These are phyloP conservation scores for Tyrophagus putrescentiae DNA, from an alignment of 1,140 invertebrate genomes.

Conservation along the genomic window DNA sequence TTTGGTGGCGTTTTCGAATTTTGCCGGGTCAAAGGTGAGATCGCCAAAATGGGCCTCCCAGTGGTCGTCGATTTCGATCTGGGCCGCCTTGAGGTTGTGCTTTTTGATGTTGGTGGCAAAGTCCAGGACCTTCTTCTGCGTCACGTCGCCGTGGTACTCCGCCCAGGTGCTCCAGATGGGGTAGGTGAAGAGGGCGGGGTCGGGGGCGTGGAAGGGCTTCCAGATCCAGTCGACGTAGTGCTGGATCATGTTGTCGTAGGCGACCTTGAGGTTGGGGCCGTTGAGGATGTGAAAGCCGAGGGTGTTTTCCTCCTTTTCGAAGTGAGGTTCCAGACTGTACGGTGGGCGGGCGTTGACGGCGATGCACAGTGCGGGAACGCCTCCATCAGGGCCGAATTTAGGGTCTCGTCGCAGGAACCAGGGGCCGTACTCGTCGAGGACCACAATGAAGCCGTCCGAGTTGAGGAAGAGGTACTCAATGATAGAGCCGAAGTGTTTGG, in stretches of 20 bases:
- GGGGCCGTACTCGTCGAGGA: slow-evolving; percentile 45
- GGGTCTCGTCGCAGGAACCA: slow-evolving; percentile 45
- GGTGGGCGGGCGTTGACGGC: slow-evolving; percentile 46
- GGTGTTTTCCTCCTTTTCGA: slow-evolving; percentile 45
- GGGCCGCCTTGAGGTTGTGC: slow-evolving; percentile 54
- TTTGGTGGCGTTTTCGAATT: slow-evolving; percentile 52
- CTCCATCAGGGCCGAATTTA: neutral
- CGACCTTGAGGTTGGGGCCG: neutral
- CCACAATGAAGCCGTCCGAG: slow-evolving; percentile 48
- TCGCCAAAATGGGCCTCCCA: slow-evolving; percentile 82
- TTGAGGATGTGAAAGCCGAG: no score
- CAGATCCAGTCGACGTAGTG: slow-evolving; percentile 52
- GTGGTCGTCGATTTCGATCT: slow-evolving; percentile 76
- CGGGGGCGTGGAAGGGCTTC: slow-evolving; percentile 48
- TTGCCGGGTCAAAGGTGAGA: slow-evolving; percentile 48
- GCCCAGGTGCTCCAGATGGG: slow-evolving; percentile 49
- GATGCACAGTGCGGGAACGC: slow-evolving; percentile 34
- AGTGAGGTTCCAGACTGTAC: slow-evolving; percentile 45
- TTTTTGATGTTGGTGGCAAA: slow-evolving; percentile 54
- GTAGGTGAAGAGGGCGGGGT: slow-evolving; percentile 53
- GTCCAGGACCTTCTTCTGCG: slow-evolving; percentile 45
- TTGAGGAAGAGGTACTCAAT: slow-evolving; percentile 60
- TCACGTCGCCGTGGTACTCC: slow-evolving; percentile 38
- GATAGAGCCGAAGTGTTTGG: slow-evolving; percentile 29
- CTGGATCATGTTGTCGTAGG: slow-evolving; percentile 43